Conservation (phyloP, 2,797 vertebrate genomes). For the Leptodactylus fallax region DNA sequence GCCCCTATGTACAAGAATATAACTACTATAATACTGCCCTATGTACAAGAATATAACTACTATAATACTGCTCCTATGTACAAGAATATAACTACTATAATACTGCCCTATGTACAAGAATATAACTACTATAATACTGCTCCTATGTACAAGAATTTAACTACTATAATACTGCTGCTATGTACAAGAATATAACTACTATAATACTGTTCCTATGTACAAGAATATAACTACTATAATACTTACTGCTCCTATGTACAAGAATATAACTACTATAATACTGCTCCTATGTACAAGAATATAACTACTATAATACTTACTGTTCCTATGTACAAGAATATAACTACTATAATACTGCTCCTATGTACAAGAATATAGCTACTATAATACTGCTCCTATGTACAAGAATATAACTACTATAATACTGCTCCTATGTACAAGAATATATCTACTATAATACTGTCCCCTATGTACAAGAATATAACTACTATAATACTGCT, state of each 20-base stretch:
- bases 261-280: slow-evolving; percentile 11
- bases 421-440: too few relatives aligned
- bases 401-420: not conserved
- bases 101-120: too few relatives aligned
- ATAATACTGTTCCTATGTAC: not conserved
- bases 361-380: too few relatives aligned
- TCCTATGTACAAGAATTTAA: not conserved
- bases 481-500: too few relatives aligned
- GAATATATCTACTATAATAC: not conserved
- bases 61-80: not conserved
- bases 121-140: too few relatives aligned
- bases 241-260: slow-evolving; percentile 9
- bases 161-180: not conserved
- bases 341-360: too few relatives aligned
- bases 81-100: not conserved
- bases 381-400: too few relatives aligned
- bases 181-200: not conserved
- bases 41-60: not conserved
- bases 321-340: too few relatives aligned
- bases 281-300: not conserved
- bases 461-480: not conserved
- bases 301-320: not conserved
- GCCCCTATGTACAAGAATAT: not conserved
- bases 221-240: slow-evolving; percentile 12
- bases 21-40: not conserved